Evolutionary conservation across 2,888 invertebrate genomes (phyloP), one percentile per base, ranked within the genome.

Genomic region (Agrochola litura): DNA sequence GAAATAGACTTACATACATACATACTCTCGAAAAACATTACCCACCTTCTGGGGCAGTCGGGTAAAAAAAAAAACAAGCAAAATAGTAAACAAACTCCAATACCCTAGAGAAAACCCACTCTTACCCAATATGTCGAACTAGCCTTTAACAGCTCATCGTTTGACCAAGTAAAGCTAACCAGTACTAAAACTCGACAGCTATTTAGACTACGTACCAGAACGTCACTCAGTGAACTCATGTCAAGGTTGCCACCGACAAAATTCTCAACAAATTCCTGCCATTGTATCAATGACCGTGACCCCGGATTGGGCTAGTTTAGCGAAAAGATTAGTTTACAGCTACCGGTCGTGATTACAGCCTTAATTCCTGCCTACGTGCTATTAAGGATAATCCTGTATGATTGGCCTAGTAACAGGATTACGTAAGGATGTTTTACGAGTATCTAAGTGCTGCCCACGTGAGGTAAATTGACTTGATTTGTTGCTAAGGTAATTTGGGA

Each of bases 201-300:
- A 84, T 82, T 82, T 79, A 72, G 76, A 52, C 12, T 74, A 60
- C 43, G 73, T 60, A 64, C n/a, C 61, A 73, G 56, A 71, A 81
- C 71, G 70, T 65, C 16, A 66, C 68, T 41, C 6, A 52, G 2
- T 75, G 54, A 73, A 71, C 76, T 61, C 12, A 46, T 84, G 84
- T 84, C 87, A 87, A 87, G 87, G 87, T 80, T 83, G 72, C 16
- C 46, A 79, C 65, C 10, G 19, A 46, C 74, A 19, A 77, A 82
- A 61, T 68, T 66, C 82, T 73, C 60, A 66, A 68, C 71, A 8
- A 82, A 85, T 78, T 81, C 79, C 83, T 81, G 66, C 63, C 66
- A 77, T 86, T 83, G 76, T 74, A 22, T 25, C 16, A 37, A 52
- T 65, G 78, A 63, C 87, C 87, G 30, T 85, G 89, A 88, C 86